Conservation (phyloP, 35 echinoderm and acorn worm genomes). For the Lytechinus pictus region DNA sequence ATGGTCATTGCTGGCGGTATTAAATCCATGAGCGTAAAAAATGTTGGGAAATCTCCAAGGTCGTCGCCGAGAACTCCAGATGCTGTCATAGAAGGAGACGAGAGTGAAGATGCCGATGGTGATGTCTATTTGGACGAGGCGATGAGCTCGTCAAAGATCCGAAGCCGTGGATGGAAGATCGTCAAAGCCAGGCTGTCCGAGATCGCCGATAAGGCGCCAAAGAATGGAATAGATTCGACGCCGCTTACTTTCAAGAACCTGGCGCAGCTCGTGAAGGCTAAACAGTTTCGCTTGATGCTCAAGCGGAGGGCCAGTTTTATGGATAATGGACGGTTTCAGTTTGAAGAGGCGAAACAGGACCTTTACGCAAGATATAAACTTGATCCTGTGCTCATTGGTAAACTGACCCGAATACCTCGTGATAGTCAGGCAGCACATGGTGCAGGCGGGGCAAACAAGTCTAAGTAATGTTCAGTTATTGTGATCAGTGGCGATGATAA, state of each 20-base stretch:
- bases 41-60: not conserved
- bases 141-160: not conserved
- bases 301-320: constrained; percentile 81
- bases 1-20: not conserved
- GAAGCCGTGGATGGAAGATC: constrained; percentile 78
- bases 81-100: constrained; percentile 14
- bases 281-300: constrained; percentile 84
- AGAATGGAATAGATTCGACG: constrained; percentile 66
- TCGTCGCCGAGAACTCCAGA: constrained; percentile 34
- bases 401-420: not conserved
- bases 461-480: not conserved
- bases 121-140: not conserved
- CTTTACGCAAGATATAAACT: constrained; percentile 72
- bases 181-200: constrained; percentile 55
- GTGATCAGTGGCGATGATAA: not conserved
- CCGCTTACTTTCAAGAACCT: constrained; percentile 71
- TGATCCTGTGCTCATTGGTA: not conserved
- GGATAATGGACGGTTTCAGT: constrained; percentile 91
- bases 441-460: not conserved
- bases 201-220: constrained; percentile 81
- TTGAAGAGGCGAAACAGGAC: constrained; percentile 88
- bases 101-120: not conserved
- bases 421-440: not conserved
- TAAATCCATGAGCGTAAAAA: not conserved
- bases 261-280: constrained; percentile 79